Conservation (phyloP, 1,140 invertebrate genomes). For the Microplitis mediator region DNA sequence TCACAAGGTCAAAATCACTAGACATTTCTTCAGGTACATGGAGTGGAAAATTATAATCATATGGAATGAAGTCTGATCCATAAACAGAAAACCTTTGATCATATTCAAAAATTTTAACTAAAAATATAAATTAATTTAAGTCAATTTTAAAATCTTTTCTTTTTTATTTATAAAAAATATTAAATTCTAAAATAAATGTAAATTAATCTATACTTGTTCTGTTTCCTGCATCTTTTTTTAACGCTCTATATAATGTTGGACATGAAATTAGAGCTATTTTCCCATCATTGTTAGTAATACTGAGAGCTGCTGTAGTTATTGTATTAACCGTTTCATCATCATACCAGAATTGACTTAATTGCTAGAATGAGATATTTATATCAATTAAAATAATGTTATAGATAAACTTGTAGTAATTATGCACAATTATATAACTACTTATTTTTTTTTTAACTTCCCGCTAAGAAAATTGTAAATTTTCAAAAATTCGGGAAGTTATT, state of each 20-base stretch:
- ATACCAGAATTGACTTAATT: constrained; percentile 98
- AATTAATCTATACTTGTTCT: constrained; percentile 49
- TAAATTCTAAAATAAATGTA: constrained; percentile 9
- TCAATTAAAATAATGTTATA: constrained; percentile 18
- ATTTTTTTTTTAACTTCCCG: too few relatives aligned
- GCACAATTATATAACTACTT: not conserved
- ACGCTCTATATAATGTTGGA: constrained; percentile 80
- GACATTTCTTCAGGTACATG: constrained; percentile 69
- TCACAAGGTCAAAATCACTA: constrained; percentile 79
- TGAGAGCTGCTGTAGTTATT: constrained; percentile 70
- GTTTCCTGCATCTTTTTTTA: constrained; percentile 64
- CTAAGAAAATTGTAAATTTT: too few relatives aligned
- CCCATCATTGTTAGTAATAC: constrained; percentile 62
- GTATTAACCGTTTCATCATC: constrained; percentile 74
- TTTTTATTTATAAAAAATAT: constrained; percentile 14
- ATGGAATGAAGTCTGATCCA: constrained; percentile 82
- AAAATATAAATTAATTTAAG: constrained; percentile 47
- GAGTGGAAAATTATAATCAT: constrained; percentile 86
- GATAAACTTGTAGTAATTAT: constrained; percentile 6
- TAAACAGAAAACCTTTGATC: constrained; percentile 81
- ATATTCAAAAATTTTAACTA: constrained; percentile 81
- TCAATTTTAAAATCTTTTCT: constrained; percentile 12
- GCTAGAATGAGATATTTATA: constrained; percentile 67
- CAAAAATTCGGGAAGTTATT: too few relatives aligned
- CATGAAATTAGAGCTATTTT: constrained; percentile 87